Conservation (phyloP, 2,797 vertebrate genomes). For the Ceryle rudis region DNA sequence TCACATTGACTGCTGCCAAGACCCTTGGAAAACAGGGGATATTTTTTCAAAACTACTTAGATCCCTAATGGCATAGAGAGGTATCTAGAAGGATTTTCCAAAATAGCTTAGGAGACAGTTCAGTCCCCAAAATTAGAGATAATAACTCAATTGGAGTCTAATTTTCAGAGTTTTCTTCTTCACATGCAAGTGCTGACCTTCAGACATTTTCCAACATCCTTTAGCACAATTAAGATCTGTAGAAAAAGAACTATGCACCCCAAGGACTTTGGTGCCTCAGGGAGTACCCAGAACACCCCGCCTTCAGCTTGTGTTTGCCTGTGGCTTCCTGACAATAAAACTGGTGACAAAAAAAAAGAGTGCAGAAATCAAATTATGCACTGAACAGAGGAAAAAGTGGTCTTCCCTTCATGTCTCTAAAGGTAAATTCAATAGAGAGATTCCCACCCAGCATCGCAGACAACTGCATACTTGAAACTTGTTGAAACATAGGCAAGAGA, state of each 20-base stretch:
- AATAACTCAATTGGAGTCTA: neutral
- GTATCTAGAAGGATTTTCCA: neutral
- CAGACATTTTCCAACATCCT: neutral
- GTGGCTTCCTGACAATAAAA: neutral
- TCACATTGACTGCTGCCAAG: neutral
- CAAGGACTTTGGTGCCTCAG: neutral
- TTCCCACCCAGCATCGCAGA: neutral
- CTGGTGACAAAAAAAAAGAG: neutral
- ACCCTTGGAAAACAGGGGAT: neutral
- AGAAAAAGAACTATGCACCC: neutral
- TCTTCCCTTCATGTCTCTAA: neutral
- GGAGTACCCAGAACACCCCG: neutral
- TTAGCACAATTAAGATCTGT: neutral
- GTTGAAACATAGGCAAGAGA: neutral
- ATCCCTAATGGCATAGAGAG: neutral
- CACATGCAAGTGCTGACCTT: neutral
- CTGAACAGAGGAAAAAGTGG: neutral
- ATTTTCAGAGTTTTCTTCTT: neutral
- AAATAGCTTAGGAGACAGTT: neutral
- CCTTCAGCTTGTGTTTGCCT: neutral
- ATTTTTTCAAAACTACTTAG: neutral
- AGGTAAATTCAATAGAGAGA: neutral
- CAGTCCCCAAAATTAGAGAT: neutral
- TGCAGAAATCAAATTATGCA: neutral
- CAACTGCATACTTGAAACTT: neutral